Conservation (phyloP, 1,140 invertebrate genomes). For the Drosophila quadrilineata region DNA sequence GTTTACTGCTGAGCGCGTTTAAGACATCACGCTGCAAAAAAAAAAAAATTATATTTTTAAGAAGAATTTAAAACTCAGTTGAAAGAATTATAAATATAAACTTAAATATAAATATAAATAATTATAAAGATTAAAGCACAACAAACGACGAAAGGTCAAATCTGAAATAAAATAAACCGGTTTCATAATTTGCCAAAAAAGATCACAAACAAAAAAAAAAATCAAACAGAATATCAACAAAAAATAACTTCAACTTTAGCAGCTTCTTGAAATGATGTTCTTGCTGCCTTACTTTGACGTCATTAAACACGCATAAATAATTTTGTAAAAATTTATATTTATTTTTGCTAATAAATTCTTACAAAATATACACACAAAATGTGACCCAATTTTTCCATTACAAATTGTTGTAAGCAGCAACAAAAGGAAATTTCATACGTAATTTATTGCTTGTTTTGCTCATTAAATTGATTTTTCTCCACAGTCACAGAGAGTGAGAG, state of each 20-base stretch:
- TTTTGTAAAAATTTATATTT: slow-evolving; percentile 49
- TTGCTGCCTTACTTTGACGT: slow-evolving; percentile 30
- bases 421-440: slow-evolving; percentile 29
- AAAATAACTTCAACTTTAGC: slow-evolving; percentile 52
- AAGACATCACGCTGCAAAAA: too few species aligned
- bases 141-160: slow-evolving; percentile 57
- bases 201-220: too few species aligned
- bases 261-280: slow-evolving; percentile 15
- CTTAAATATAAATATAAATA: slow-evolving; percentile 36
- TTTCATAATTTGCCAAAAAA: slow-evolving; percentile 47
- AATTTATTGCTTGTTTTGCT: slow-evolving; percentile 80
- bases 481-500: background rate
- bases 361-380: slow-evolving; percentile 19
- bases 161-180: slow-evolving; percentile 50
- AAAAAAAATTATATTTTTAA: too few species aligned
- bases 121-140: slow-evolving; percentile 41
- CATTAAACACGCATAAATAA: slow-evolving; percentile 53
- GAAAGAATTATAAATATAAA: too few species aligned
- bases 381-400: slow-evolving; percentile 57
- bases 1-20: slow-evolving; percentile 5
- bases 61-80: too few species aligned
- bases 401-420: slow-evolving; percentile 29
- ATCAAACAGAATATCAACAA: too few species aligned
- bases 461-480: slow-evolving; percentile 80
- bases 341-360: slow-evolving; percentile 42